Conservation (phyloP, 2,113 vertebrate species). For the Ariopsis seemanni region DNA sequence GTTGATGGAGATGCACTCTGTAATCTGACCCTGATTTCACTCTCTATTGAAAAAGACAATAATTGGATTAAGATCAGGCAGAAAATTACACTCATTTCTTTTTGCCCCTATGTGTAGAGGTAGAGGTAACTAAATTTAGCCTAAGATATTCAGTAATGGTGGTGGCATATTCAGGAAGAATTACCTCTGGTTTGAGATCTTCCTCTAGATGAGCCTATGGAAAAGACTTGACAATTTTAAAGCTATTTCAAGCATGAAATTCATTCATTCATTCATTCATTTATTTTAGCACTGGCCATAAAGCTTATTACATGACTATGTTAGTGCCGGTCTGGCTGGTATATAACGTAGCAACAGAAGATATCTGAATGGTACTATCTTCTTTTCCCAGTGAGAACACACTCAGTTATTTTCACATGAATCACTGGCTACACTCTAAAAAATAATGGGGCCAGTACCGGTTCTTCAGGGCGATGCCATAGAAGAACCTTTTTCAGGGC, state of each 20-base stretch:
- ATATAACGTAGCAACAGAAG: neutral
- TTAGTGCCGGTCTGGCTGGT: neutral
- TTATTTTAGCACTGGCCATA: too few relatives aligned
- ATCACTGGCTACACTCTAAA: too few relatives aligned
- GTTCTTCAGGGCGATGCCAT: too few relatives aligned
- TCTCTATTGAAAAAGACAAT: conserved; percentile 71
- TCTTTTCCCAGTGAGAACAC: neutral
- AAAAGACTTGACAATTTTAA: neutral
- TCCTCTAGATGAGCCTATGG: conserved; percentile 73
- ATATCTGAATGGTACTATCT: neutral
- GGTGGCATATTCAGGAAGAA: neutral
- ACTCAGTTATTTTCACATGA: neutral
- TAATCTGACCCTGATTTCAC: conserved; percentile 83
- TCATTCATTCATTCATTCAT: neutral
- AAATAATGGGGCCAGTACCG: too few relatives aligned
- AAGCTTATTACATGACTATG: too few relatives aligned
- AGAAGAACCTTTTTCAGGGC: too few relatives aligned
- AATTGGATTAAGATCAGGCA: neutral
- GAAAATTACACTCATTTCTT: neutral
- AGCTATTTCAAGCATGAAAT: neutral
- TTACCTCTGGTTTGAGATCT: conserved; percentile 75
- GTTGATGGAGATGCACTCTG: conserved; percentile 85
- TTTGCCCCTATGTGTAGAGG: neutral
- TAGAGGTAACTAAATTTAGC: neutral
- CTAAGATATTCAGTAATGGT: neutral